These are phyloP conservation scores for Dunckerocampus dactyliophorus DNA, from an alignment of 2,113 vertebrate species.

Conservation along the genomic window DNA sequence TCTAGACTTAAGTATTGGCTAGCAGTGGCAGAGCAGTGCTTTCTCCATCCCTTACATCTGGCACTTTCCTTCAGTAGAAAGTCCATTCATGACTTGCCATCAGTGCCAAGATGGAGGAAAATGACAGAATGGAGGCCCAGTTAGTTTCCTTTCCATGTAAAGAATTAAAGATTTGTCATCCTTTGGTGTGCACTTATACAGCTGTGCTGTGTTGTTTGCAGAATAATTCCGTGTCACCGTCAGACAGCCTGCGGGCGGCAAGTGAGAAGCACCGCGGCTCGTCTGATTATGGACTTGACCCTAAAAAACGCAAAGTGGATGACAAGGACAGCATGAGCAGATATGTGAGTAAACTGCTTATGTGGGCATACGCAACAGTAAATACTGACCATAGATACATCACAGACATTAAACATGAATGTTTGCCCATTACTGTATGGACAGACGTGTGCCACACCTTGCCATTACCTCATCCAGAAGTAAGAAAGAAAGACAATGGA, in stretches of 20 bases:
- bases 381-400: too few species aligned
- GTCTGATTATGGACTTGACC: constrained; percentile 84
- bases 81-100: background rate
- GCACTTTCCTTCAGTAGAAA: background rate
- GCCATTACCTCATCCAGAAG: too few species aligned
- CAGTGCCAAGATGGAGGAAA: constrained; percentile 3
- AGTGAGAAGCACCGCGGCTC: constrained; percentile 92
- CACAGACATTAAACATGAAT: too few species aligned
- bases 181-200: background rate
- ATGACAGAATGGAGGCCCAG: background rate
- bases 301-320: constrained; percentile 93
- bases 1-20: constrained; percentile 5
- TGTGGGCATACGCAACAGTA: too few species aligned
- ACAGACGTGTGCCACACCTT: too few species aligned
- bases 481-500: too few species aligned
- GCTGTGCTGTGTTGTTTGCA: constrained; percentile 54
- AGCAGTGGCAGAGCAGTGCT: background rate
- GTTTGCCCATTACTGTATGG: too few species aligned
- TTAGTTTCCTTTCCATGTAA: background rate
- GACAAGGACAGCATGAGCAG: constrained; percentile 93
- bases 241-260: constrained; percentile 84
- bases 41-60: background rate
- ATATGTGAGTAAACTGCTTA: constrained; percentile 77
- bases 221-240: constrained; percentile 94
- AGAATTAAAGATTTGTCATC: background rate